Conservation (phyloP, 2,797 vertebrate species). For the Mastacembelus armatus region DNA sequence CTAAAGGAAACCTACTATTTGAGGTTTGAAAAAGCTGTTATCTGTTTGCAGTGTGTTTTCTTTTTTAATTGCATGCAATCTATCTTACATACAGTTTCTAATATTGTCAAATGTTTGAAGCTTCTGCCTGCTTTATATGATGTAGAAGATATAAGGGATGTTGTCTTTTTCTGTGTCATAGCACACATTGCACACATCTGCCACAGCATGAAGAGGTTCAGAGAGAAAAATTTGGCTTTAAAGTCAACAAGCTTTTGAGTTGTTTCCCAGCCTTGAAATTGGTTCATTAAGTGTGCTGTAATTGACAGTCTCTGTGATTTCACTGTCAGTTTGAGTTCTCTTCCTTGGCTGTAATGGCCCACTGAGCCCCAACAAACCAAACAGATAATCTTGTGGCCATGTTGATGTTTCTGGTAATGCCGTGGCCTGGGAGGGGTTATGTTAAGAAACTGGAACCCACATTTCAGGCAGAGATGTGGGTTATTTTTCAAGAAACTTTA, state of each 20-base stretch:
- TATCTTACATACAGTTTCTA: not conserved
- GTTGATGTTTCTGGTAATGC: conserved; percentile 49
- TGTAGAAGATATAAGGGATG: conserved; percentile 17
- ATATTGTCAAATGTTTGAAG: conserved; percentile 3
- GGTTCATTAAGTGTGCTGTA: conserved; percentile 57
- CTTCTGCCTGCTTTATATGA: conserved; percentile 17
- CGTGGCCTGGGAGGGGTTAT: conserved; percentile 12
- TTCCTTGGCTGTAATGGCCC: conserved; percentile 17
- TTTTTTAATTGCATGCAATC: conserved; percentile 22
- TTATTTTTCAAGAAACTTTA: conserved; percentile 8
- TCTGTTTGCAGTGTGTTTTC: conserved; percentile 40
- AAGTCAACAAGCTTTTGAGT: conserved; percentile 36
- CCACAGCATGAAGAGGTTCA: conserved; percentile 25
- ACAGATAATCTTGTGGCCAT: conserved; percentile 54
- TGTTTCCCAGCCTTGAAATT: conserved; percentile 46
- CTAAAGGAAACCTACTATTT: conserved; percentile 31
- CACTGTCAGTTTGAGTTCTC: conserved; percentile 52
- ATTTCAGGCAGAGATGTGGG: conserved; percentile 19
- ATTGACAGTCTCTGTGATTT: conserved; percentile 57
- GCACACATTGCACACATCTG: conserved; percentile 27
- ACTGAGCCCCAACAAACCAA: conserved; percentile 48
- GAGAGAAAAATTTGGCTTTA: conserved; percentile 34
- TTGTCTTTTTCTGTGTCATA: conserved; percentile 30
- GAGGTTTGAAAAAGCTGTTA: conserved; percentile 22
- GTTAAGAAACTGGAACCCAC: conserved; percentile 26